phyloP scores from a whole-genome alignment of 2,888 invertebrate genomes.

The Andrena bucephala region DNA sequence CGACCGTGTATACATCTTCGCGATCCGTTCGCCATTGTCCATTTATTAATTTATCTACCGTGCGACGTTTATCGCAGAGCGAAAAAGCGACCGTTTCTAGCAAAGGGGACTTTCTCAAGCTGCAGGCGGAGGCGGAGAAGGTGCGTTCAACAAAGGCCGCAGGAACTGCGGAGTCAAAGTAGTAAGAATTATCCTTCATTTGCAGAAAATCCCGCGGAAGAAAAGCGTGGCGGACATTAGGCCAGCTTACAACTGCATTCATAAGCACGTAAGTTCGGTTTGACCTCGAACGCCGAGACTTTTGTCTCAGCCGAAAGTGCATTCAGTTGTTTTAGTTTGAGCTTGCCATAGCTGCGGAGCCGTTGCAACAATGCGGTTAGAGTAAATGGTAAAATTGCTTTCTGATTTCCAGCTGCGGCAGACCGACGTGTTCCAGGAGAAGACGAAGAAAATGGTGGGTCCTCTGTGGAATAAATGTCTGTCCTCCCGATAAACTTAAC shows the following conservation, averaged over 20 bases:
- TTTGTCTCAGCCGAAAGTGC: constrained; percentile 34
- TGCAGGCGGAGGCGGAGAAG: constrained; percentile 71
- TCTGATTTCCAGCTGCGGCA: constrained; percentile 79
- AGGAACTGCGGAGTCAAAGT: neutral
- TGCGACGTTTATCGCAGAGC: constrained; percentile 61
- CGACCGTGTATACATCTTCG: neutral
- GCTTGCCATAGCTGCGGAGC: neutral
- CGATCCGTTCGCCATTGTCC: neutral
- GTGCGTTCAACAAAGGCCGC: constrained; percentile 28
- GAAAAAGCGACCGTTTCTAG: constrained; percentile 57
- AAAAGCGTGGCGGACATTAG: constrained; percentile 80
- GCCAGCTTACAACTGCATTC: constrained; percentile 82
- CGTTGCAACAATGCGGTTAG: constrained; percentile 36
- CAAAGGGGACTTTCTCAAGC: constrained; percentile 64
- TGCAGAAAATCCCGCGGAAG: constrained; percentile 80
- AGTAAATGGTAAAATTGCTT: constrained; percentile 51
- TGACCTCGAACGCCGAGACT: neutral
- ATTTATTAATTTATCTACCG: neutral
- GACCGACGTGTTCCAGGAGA: constrained; percentile 80
- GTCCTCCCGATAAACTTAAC: neutral
- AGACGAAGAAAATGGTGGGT: constrained; percentile 80
- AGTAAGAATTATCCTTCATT: constrained; percentile 37
- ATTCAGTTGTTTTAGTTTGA: constrained; percentile 45
- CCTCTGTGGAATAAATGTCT: constrained; percentile 15
- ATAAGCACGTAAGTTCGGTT: constrained; percentile 81